A percentile compares a stretch with the other conserved stretches of the same genome.
These are phyloP conservation scores for Pachyseris speciosa DNA, from an alignment of 64 coral and sea anemone genomes.

Conservation along the genomic window DNA sequence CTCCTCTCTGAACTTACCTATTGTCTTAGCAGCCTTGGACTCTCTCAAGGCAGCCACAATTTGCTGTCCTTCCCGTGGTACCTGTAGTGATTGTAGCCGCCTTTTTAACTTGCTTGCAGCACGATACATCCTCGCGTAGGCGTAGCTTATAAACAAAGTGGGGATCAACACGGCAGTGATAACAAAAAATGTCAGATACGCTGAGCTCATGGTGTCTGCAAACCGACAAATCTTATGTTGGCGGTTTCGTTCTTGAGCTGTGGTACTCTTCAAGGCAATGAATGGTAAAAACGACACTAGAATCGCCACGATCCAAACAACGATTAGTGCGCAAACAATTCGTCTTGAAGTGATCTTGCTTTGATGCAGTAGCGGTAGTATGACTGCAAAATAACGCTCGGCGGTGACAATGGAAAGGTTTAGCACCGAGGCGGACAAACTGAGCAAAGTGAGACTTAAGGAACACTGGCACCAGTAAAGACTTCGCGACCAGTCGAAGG, in stretches of 20 bases:
- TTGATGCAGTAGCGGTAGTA: constrained; percentile 48
- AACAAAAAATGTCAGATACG: constrained; percentile 58
- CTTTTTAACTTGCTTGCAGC: constrained; percentile 42
- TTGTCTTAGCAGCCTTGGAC: constrained; percentile 63
- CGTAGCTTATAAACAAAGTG: constrained; percentile 52
- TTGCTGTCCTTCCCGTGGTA: not conserved
- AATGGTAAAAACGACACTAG: constrained; percentile 60
- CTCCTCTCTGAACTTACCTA: constrained; percentile 36
- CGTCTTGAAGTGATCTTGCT: constrained; percentile 61
- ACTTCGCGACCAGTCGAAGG: constrained; percentile 41
- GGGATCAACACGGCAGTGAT: constrained; percentile 51
- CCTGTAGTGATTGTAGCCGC: constrained; percentile 28
- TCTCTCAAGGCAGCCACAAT: constrained; percentile 39
- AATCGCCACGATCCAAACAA: constrained; percentile 38
- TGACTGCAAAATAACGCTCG: constrained; percentile 68
- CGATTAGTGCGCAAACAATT: constrained; percentile 13
- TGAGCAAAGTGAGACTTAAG: constrained; percentile 61
- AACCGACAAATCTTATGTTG: constrained; percentile 64
- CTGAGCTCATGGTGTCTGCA: constrained; percentile 57
- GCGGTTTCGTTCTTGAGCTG: constrained; percentile 14
- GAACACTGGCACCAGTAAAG: constrained; percentile 57
- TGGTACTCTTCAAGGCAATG: constrained; percentile 12
- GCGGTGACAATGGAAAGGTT: constrained; percentile 64
- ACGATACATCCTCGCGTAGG: constrained; percentile 51
- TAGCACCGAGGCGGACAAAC: constrained; percentile 72